Conservation (phyloP, 1,140 invertebrate species). For the Harlomillsia oculata region DNA sequence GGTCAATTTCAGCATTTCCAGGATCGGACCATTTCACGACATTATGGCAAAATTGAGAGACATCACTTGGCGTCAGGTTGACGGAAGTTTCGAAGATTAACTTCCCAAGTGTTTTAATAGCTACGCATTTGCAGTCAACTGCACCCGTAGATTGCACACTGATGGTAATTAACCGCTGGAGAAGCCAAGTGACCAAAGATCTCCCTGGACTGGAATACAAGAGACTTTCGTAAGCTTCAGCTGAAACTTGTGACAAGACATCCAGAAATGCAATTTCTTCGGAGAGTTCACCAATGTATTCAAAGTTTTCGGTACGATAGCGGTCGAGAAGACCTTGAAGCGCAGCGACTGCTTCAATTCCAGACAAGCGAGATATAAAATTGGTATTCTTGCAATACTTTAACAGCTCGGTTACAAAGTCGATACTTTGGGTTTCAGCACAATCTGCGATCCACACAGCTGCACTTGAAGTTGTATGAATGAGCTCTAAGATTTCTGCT, state of each 20-base stretch:
- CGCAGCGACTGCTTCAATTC: no score
- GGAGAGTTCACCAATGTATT: neutral
- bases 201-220: no score
- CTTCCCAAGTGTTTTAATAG: neutral
- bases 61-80: no score
- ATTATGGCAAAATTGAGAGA: neutral
- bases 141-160: no score
- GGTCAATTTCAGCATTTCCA: constrained; percentile 12
- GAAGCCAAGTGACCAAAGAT: no score
- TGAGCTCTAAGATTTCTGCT: no score
- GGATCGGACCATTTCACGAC: constrained; percentile 4
- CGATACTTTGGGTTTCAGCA: no score
- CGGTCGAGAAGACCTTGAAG: neutral
- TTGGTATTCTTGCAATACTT: neutral
- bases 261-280: neutral
- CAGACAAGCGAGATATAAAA: neutral
- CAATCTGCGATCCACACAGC: no score
- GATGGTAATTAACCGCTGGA: no score
- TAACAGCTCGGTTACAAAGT: no score
- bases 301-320: neutral
- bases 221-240: neutral
- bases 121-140: neutral
- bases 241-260: neutral
- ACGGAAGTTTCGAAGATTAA: neutral
- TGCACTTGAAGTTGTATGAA: no score